A percentile compares a stretch with the other conserved stretches of the same genome.
These are phyloP conservation scores for Pammene aurita DNA, from an alignment of 2,888 invertebrate genomes.

Conservation along the genomic window DNA sequence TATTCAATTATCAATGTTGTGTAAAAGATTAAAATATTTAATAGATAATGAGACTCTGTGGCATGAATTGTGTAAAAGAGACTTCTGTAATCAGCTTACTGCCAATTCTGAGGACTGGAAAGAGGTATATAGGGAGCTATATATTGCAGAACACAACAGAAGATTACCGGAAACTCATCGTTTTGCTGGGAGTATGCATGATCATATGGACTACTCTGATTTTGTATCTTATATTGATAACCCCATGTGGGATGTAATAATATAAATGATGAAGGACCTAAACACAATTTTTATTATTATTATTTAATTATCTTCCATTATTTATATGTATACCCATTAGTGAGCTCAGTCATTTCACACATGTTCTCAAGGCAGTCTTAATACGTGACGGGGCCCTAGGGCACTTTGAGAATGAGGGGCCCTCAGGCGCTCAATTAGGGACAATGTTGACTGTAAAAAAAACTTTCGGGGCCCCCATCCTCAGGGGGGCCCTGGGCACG, in stretches of 20 bases:
- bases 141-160: constrained; percentile 51
- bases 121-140: constrained; percentile 58
- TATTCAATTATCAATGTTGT: constrained; percentile 63
- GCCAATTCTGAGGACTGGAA: constrained; percentile 59
- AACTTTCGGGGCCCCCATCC: no score
- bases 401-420: no score
- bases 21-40: constrained; percentile 59
- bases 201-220: constrained; percentile 68
- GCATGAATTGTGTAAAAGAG: constrained; percentile 67
- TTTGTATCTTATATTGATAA: constrained; percentile 69
- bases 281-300: constrained; percentile 11
- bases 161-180: constrained; percentile 44
- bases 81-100: constrained; percentile 54
- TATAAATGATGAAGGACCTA: constrained; percentile 44
- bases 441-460: no score
- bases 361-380: no score
- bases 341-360: not conserved
- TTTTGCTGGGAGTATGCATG: constrained; percentile 61
- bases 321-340: not conserved
- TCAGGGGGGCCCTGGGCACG: no score
- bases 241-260: constrained; percentile 66
- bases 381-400: no score
- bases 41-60: constrained; percentile 64
- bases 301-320: not conserved
- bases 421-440: no score